phyloP scores from a whole-genome alignment of 1,140 invertebrate species.

The Caerostris extrusa region DNA sequence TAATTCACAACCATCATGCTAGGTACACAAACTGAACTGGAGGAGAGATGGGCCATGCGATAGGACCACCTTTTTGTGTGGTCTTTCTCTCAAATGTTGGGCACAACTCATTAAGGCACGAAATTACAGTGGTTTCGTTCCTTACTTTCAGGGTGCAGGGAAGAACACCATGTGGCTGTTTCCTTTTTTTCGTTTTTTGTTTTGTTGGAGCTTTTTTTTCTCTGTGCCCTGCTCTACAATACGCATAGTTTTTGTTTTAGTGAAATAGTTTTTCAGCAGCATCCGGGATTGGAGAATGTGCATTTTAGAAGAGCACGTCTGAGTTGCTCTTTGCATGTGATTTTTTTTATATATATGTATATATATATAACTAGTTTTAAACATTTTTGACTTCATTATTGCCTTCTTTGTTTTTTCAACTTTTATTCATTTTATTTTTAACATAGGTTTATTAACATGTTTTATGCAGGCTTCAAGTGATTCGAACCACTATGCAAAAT shows the following conservation, averaged over 20 bases:
- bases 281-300: background rate
- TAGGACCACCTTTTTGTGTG: conserved; percentile 32
- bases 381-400: too few species aligned
- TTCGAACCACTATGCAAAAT: too few species aligned
- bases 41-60: background rate
- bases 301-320: too few species aligned
- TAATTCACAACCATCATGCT: background rate
- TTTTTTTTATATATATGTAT: too few species aligned
- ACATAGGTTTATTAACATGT: too few species aligned
- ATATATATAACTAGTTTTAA: too few species aligned
- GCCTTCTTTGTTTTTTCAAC: too few species aligned
- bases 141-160: conserved; percentile 3
- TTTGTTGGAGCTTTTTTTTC: background rate
- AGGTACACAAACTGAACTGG: background rate
- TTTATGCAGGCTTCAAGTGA: too few species aligned
- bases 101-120: conserved; percentile 26
- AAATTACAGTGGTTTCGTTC: conserved; percentile 45
- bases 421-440: too few species aligned
- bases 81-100: conserved; percentile 28
- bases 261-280: background rate
- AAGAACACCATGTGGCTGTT: conserved; percentile 12
- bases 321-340: too few species aligned
- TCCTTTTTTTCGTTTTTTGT: background rate
- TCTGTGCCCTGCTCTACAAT: background rate
- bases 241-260: background rate